Conservation (phyloP, 2,113 vertebrate genomes). For the Ciconia boyciana region DNA sequence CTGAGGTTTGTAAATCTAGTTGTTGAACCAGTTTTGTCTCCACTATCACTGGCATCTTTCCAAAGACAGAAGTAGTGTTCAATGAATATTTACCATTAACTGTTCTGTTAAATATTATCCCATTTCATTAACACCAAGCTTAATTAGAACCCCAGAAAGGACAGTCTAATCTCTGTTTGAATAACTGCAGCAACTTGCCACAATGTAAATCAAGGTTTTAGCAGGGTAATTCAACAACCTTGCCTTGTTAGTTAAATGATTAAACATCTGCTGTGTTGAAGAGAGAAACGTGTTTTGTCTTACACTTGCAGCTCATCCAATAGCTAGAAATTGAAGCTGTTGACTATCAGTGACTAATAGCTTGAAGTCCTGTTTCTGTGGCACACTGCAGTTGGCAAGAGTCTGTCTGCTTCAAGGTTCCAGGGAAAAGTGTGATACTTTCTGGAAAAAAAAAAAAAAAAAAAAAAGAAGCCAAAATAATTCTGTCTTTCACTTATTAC, state of each 20-base stretch:
- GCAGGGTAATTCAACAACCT: background rate
- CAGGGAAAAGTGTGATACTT: background rate
- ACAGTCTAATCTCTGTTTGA: constrained; percentile 9
- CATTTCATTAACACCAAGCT: background rate
- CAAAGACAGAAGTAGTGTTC: background rate
- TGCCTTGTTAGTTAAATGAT: constrained; percentile 19
- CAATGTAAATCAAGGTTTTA: constrained; percentile 13
- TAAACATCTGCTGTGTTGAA: constrained; percentile 7
- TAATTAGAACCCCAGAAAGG: constrained; percentile 22
- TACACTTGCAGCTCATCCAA: background rate
- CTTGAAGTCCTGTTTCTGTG: background rate
- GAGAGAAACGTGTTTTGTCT: background rate
- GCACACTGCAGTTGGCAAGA: background rate
- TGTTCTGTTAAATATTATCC: background rate
- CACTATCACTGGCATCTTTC: background rate
- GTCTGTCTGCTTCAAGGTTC: background rate
- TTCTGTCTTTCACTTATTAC: background rate
- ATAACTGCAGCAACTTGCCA: background rate
- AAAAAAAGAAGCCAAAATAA: background rate
- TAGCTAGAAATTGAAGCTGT: background rate
- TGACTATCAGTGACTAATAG: constrained; percentile 10
- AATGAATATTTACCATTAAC: background rate
- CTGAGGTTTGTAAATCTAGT: background rate
- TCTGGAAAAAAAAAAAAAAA: background rate
- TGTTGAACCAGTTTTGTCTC: background rate